Percentiles rank a stretch among this genome's conserved stretches.
phyloP scores from a whole-genome alignment of 1,140 invertebrate species.

The Amyelois transitella region DNA sequence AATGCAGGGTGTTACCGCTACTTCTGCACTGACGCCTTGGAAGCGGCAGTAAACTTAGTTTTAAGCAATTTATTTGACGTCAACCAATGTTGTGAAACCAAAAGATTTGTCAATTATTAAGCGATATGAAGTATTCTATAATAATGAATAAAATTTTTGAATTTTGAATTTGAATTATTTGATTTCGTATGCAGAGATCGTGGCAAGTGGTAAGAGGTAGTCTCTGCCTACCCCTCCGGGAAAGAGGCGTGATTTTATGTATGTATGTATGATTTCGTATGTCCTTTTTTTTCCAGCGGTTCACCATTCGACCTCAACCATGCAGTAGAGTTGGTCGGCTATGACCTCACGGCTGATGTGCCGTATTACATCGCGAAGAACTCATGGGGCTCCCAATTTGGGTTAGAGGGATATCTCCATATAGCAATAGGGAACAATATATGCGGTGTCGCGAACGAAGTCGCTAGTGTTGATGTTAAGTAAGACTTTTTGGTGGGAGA shows the following conservation, averaged over 20 bases:
- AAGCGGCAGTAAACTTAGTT: no score
- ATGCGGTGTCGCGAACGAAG: slow-evolving; percentile 77
- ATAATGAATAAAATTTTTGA: no score
- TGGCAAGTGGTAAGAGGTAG: no score
- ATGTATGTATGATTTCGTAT: background rate
- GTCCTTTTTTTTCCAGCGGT: slow-evolving; percentile 56
- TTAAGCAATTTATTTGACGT: no score
- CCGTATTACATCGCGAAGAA: slow-evolving; percentile 89
- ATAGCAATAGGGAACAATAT: slow-evolving; percentile 84
- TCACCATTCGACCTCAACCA: slow-evolving; percentile 82
- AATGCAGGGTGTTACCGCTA: no score
- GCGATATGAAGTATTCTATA: no score
- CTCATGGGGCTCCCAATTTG: slow-evolving; percentile 87
- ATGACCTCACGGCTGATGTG: slow-evolving; percentile 79
- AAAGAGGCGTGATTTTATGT: background rate
- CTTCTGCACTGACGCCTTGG: no score
- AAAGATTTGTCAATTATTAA: no score
- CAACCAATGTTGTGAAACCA: no score
- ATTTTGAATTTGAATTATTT: no score
- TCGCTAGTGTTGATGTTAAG: slow-evolving; percentile 28
- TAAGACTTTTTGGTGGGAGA: background rate
- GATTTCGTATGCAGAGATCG: no score
- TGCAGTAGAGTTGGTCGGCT: slow-evolving; percentile 89
- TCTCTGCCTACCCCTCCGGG: no score
- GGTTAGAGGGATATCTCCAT: slow-evolving; percentile 84